Percentiles rank a stretch among this genome's conserved stretches.
Evolutionary conservation across 1,140 invertebrate species (phyloP).

Genomic region (Macrocentrus cingulum): DNA sequence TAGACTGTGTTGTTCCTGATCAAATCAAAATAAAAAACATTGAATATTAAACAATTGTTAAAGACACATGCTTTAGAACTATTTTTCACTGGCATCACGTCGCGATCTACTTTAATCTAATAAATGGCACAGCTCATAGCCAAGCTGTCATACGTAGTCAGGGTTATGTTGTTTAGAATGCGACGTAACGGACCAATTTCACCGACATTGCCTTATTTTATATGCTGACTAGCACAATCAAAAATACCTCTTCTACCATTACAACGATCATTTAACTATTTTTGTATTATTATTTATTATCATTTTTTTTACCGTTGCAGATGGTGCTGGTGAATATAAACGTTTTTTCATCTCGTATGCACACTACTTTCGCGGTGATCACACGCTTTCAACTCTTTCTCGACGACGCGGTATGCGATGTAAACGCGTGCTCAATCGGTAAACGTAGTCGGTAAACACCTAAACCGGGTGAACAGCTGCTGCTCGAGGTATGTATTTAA

Average conservation of each 20-base stretch:
- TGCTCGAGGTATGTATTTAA: neutral
- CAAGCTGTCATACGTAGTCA: slow-evolving; percentile 2
- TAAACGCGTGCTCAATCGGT: slow-evolving; percentile 7
- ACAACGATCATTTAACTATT: no score
- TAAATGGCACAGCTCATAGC: slow-evolving; percentile 11
- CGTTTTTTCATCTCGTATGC: slow-evolving; percentile 22
- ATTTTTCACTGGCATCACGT: slow-evolving; percentile 4
- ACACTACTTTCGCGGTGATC: slow-evolving; percentile 7
- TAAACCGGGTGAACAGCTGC: neutral
- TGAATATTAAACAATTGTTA: slow-evolving; percentile 1
- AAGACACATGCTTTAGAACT: neutral
- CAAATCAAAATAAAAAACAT: slow-evolving; percentile 13
- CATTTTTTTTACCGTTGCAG: slow-evolving; percentile 15
- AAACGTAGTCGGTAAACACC: slow-evolving; percentile 14
- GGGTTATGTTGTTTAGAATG: slow-evolving; percentile 1
- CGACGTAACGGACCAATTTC: no score
- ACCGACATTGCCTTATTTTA: neutral
- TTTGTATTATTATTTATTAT: no score
- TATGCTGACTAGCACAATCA: neutral
- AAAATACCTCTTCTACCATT: no score
- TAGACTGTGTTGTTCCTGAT: slow-evolving; percentile 65
- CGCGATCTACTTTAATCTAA: slow-evolving; percentile 16
- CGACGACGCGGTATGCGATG: slow-evolving; percentile 11
- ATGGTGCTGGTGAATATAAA: slow-evolving; percentile 13
- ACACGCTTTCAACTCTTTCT: slow-evolving; percentile 10